A percentile compares a stretch with the other conserved stretches of the same genome.
These are phyloP conservation scores for Melanotaenia boesemani DNA, from an alignment of 2,797 vertebrate genomes.

Conservation along the genomic window DNA sequence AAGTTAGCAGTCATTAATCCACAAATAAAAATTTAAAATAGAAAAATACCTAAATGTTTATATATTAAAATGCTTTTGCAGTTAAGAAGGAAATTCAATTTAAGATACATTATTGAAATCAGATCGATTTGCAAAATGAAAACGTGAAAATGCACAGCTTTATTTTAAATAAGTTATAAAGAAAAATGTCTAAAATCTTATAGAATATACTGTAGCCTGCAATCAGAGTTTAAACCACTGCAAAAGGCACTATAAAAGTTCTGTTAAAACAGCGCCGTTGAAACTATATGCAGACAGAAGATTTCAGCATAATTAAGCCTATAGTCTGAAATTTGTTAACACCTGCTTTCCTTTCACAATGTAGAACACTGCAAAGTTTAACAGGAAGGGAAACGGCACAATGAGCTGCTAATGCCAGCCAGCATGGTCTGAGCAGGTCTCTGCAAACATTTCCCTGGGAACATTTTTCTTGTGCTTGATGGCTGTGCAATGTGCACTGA, in stretches of 20 bases:
- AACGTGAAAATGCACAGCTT: constrained; percentile 5
- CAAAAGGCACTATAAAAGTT: constrained; percentile 52
- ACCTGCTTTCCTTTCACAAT: constrained; percentile 13
- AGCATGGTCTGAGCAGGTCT: constrained; percentile 24
- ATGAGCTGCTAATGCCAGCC: neutral
- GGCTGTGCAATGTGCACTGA: constrained; percentile 28
- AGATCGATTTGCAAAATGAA: constrained; percentile 32
- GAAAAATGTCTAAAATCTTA: constrained; percentile 13
- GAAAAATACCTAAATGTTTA: too few species aligned
- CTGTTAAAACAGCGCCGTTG: constrained; percentile 15
- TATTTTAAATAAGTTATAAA: constrained; percentile 32
- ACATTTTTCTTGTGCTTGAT: constrained; percentile 1
- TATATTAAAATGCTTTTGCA: constrained; percentile 5
- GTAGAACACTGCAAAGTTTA: constrained; percentile 1
- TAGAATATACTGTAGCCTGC: constrained; percentile 30
- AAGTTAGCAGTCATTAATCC: neutral
- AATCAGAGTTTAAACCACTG: constrained; percentile 9
- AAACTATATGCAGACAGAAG: constrained; percentile 28
- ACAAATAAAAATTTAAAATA: neutral
- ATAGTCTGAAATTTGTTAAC: neutral
- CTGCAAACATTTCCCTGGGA: neutral
- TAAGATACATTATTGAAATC: constrained; percentile 20
- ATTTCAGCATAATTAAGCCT: constrained; percentile 12
- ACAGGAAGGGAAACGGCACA: neutral
- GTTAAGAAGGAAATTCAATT: constrained; percentile 8